Evolutionary conservation across 2,113 vertebrate genomes (phyloP).

Genomic region (Montifringilla adamsi): DNA sequence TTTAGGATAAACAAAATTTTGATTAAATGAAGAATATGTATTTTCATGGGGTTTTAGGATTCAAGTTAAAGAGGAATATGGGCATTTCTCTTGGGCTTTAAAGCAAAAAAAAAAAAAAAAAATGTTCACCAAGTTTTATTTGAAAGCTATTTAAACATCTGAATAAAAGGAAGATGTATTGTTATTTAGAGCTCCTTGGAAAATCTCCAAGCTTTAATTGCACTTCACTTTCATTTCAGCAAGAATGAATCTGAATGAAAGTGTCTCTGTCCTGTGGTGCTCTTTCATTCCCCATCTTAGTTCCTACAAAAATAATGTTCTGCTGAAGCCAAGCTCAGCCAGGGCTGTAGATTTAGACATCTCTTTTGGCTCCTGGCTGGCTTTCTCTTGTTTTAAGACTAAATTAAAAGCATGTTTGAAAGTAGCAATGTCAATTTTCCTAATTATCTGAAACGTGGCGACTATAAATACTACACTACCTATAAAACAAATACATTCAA

Average conservation of each 20-base stretch:
- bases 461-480: not conserved
- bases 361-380: slow-evolving; percentile 7
- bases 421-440: not conserved
- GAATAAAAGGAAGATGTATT: slow-evolving; percentile 26
- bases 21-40: not conserved
- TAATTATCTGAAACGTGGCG: not conserved
- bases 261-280: slow-evolving; percentile 27
- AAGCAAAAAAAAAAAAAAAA: not conserved
- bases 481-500: not conserved
- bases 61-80: not conserved
- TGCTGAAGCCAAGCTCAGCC: not conserved
- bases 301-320: not conserved
- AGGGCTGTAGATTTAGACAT: slow-evolving; percentile 4
- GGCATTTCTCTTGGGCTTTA: not conserved
- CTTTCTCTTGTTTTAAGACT: slow-evolving; percentile 19
- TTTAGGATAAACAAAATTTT: not conserved
- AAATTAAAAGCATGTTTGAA: slow-evolving; percentile 12
- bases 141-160: slow-evolving; percentile 37
- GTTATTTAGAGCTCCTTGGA: slow-evolving; percentile 52
- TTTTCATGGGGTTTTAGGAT: not conserved
- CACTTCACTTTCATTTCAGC: slow-evolving; percentile 28
- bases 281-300: slow-evolving; percentile 1
- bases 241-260: slow-evolving; percentile 37
- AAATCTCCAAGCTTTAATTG: slow-evolving; percentile 45
- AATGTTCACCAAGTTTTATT: not conserved